Evolutionary conservation across 2,888 invertebrate genomes (phyloP).

Genomic region (Aquatica leii): DNA sequence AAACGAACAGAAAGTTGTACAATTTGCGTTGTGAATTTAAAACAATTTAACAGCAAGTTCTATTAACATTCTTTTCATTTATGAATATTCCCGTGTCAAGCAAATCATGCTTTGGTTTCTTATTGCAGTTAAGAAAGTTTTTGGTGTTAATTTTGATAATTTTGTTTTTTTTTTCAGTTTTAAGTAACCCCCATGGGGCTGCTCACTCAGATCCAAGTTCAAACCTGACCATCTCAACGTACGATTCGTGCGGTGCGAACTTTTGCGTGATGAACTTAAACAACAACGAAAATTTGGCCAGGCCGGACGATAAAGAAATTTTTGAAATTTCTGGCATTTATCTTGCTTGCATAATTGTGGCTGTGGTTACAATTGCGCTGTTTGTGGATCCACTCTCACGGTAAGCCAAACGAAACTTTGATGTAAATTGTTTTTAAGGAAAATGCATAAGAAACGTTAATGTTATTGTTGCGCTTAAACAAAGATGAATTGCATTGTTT

Average conservation of each 20-base stretch:
- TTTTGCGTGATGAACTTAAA: conserved; percentile 79
- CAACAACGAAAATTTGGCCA: conserved; percentile 77
- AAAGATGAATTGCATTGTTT: too few species aligned
- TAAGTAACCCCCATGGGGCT: conserved; percentile 77
- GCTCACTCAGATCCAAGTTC: conserved; percentile 59
- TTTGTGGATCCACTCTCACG: conserved; percentile 91
- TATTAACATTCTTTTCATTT: too few species aligned
- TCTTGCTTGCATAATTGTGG: conserved; percentile 83
- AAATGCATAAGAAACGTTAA: too few species aligned
- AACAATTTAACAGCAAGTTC: too few species aligned
- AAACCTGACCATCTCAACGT: conserved; percentile 59
- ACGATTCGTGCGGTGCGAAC: conserved; percentile 79
- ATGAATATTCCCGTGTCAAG: too few species aligned
- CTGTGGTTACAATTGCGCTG: conserved; percentile 85
- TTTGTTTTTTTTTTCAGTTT: conserved; percentile 63
- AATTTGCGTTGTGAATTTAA: too few species aligned
- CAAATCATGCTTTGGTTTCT: not conserved
- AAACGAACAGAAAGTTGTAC: too few species aligned
- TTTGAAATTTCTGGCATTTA: conserved; percentile 91
- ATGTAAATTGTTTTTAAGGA: too few species aligned
- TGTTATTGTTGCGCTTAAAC: not conserved
- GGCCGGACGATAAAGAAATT: conserved; percentile 86
- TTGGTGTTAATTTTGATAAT: not conserved
- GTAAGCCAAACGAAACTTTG: conserved; percentile 59
- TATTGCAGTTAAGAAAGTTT: not conserved